A percentile compares a stretch with the other conserved stretches of the same genome.
These are phyloP conservation scores for Hedya salicella DNA, from an alignment of 2,888 invertebrate species.

Conservation along the genomic window DNA sequence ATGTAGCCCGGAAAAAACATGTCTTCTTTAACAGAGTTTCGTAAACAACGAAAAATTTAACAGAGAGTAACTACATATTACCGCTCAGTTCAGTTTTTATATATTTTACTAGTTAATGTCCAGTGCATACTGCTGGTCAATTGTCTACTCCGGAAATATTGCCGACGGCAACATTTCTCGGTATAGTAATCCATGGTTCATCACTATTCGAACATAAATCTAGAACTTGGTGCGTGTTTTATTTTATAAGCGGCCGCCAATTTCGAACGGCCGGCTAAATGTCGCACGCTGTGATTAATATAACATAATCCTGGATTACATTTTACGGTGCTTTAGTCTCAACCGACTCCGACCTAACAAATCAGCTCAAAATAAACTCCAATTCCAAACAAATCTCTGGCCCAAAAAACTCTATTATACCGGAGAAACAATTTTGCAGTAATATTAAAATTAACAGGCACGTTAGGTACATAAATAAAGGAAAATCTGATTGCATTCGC, in stretches of 20 bases:
- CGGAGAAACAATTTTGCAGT: constrained; percentile 44
- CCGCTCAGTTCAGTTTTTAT: too few relatives aligned
- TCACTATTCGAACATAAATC: constrained; percentile 51
- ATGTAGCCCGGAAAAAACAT: too few relatives aligned
- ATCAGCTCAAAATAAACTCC: constrained; percentile 19
- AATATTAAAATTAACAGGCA: constrained; percentile 60
- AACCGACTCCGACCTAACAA: constrained; percentile 31
- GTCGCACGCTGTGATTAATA: constrained; percentile 66
- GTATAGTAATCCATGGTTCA: neutral
- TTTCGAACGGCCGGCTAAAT: constrained; percentile 59
- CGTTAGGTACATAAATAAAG: constrained; percentile 62
- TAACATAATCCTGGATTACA: constrained; percentile 66
- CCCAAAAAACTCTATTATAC: constrained; percentile 24
- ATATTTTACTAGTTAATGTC: too few relatives aligned
- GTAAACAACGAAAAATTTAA: too few relatives aligned
- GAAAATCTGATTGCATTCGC: constrained; percentile 71
- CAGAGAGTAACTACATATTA: too few relatives aligned
- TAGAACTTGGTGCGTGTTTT: constrained; percentile 47
- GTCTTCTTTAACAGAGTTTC: too few relatives aligned
- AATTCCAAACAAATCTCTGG: constrained; percentile 17
- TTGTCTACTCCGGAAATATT: neutral
- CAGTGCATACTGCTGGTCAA: too few relatives aligned
- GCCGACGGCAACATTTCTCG: neutral
- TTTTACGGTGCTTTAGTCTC: constrained; percentile 44
- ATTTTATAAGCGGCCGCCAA: constrained; percentile 52